Percentiles rank a stretch among this genome's conserved stretches.
Evolutionary conservation across 2,113 vertebrate genomes (phyloP).

Genomic region (Isurus oxyrinchus): DNA sequence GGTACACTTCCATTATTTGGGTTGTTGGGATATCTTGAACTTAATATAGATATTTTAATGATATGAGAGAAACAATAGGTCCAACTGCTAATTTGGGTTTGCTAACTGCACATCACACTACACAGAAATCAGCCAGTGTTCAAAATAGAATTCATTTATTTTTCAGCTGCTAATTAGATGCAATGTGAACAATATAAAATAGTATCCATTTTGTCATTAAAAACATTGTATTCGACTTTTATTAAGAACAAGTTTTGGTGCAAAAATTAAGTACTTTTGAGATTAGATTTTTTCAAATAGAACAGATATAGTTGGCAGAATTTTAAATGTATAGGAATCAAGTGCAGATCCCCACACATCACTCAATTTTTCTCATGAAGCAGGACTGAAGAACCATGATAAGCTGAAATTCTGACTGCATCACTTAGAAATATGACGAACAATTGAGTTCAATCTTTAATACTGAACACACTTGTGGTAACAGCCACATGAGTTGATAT

Average conservation of each 20-base stretch:
- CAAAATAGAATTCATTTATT: slow-evolving; percentile 11
- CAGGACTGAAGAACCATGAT: neutral
- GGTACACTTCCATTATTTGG: neutral
- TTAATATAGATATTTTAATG: neutral
- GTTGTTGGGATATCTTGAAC: neutral
- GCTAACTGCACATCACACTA: too few relatives aligned
- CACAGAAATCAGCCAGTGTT: neutral
- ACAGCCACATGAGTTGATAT: neutral
- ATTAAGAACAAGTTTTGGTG: neutral
- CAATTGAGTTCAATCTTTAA: neutral
- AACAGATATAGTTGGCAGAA: neutral
- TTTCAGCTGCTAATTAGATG: neutral
- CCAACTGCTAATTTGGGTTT: neutral
- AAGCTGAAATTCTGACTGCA: neutral
- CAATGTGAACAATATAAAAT: neutral
- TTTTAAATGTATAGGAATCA: neutral
- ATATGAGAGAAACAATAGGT: neutral
- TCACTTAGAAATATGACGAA: neutral
- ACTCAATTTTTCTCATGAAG: neutral
- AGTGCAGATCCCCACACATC: neutral
- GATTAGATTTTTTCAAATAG: neutral
- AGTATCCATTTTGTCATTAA: neutral
- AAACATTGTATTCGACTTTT: neutral
- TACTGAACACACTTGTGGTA: neutral
- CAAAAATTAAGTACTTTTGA: neutral